Conservation (phyloP, 2,113 vertebrate genomes). For the Anarhynchus alexandrinus region DNA sequence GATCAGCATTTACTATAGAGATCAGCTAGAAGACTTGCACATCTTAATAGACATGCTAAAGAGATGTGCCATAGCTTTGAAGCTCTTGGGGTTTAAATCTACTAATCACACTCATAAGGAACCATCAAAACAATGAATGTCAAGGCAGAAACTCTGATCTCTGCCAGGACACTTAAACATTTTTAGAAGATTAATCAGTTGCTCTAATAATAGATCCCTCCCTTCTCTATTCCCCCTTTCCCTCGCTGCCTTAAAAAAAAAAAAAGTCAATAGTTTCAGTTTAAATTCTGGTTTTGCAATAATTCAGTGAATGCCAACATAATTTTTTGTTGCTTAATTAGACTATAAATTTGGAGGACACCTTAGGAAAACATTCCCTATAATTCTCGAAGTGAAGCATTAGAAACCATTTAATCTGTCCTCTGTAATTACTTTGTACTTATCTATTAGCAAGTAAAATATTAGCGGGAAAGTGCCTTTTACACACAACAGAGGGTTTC, state of each 20-base stretch:
- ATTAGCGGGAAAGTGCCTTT: background rate
- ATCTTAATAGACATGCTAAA: background rate
- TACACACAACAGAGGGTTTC: background rate
- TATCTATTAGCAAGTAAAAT: background rate
- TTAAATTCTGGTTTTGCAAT: background rate
- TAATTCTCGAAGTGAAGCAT: background rate
- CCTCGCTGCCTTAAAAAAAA: background rate
- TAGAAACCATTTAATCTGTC: background rate
- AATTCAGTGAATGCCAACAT: background rate
- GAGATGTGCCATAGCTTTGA: background rate
- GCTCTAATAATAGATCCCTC: background rate
- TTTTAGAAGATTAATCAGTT: background rate
- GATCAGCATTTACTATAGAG: background rate
- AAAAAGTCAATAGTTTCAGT: background rate
- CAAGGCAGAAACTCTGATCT: background rate
- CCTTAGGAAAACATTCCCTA: background rate
- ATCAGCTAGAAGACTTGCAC: background rate
- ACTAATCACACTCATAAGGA: background rate
- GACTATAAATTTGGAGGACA: background rate
- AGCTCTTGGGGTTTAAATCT: background rate
- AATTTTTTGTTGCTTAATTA: constrained; percentile 1
- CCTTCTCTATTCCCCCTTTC: background rate
- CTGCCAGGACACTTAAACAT: background rate
- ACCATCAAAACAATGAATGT: background rate
- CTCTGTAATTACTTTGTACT: background rate